Conservation (phyloP, 1,140 invertebrate genomes). For the Drosophila melanogaster region Release_6_plus_ISO1_MT NC_004354.4:13051001-13051500, state of each 20-base stretch:
- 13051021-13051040: constrained; percentile 1
- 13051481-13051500: constrained; percentile 72
- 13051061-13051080: constrained; percentile 35
- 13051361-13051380: constrained; percentile 34
- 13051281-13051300: constrained; percentile 25
- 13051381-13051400: constrained; percentile 37
- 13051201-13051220: constrained; percentile 35
- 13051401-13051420: constrained; percentile 54
- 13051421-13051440: constrained; percentile 63
- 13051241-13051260: not conserved
- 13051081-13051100: constrained; percentile 41
- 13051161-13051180: constrained; percentile 82
- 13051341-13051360: constrained; percentile 72
- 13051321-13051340: constrained; percentile 26
- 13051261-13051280: constrained; percentile 59
- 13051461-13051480: constrained; percentile 58
- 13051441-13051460: not conserved
- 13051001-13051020: not conserved
- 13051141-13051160: constrained; percentile 54
- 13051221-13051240: constrained; percentile 6
- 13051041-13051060: not conserved
- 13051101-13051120: constrained; percentile 33
- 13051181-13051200: constrained; percentile 72
- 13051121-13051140: not conserved
- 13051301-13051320: not conserved